phyloP scores from a whole-genome alignment of 2,113 vertebrate genomes.

The Xenus cinereus region DNA sequence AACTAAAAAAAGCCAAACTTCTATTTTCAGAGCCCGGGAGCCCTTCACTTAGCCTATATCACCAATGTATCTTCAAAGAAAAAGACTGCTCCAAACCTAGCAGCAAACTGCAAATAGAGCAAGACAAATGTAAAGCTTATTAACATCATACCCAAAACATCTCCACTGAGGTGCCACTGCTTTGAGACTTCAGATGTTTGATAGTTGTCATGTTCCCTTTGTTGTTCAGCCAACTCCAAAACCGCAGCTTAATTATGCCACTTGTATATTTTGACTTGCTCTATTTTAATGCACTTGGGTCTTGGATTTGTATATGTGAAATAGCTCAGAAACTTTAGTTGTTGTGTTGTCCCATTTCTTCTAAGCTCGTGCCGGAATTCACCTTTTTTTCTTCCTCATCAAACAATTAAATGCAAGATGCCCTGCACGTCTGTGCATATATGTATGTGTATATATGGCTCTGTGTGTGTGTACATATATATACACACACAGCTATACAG shows the following conservation, averaged over 20 bases:
- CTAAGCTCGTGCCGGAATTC: background rate
- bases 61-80: background rate
- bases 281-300: slow-evolving; percentile 52
- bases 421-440: background rate
- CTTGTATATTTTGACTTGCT: slow-evolving; percentile 28
- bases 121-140: background rate
- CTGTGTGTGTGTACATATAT: too few relatives aligned
- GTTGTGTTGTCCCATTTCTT: background rate
- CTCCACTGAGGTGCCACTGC: background rate
- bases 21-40: background rate
- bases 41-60: background rate
- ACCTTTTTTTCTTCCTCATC: background rate
- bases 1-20: background rate
- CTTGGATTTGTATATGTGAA: background rate
- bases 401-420: slow-evolving; percentile 56
- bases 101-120: background rate
- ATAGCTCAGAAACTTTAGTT: slow-evolving; percentile 22
- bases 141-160: background rate
- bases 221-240: background rate
- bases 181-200: background rate
- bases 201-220: background rate
- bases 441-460: background rate
- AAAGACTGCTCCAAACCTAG: background rate
- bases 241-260: slow-evolving; percentile 26
- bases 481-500: background rate